These are phyloP conservation scores for Chiroxiphia lanceolata DNA, from an alignment of 2,797 vertebrate genomes.

Conservation along the genomic window DNA sequence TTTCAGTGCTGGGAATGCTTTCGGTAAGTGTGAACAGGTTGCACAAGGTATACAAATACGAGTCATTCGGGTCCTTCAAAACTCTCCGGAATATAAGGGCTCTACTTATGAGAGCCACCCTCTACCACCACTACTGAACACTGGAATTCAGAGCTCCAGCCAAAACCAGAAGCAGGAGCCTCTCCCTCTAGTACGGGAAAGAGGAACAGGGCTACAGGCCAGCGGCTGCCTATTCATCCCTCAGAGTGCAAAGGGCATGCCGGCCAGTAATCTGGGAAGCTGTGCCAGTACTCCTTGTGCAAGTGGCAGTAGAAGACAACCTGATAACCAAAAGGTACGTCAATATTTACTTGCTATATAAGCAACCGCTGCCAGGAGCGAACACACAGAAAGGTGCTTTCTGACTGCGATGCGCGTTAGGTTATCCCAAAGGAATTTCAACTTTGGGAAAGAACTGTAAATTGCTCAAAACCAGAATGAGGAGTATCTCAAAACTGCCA, in stretches of 20 bases:
- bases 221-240: constrained; percentile 33
- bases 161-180: background rate
- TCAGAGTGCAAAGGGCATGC: background rate
- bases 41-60: background rate
- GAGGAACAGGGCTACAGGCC: background rate
- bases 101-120: background rate
- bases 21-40: background rate
- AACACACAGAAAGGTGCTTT: background rate
- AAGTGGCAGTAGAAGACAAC: background rate
- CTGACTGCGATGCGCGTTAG: background rate
- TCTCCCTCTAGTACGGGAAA: background rate
- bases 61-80: background rate
- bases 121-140: background rate
- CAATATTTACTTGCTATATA: constrained; percentile 28
- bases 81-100: background rate
- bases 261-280: background rate
- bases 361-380: constrained; percentile 9
- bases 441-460: background rate
- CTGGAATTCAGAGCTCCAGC: background rate
- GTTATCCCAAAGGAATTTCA: background rate
- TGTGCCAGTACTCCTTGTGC: constrained; percentile 14
- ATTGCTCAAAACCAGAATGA: background rate
- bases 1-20: background rate
- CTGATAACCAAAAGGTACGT: constrained; percentile 29
- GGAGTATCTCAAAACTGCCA: background rate